Evolutionary conservation across 64 coral and sea anemone species (phyloP), one percentile per base, ranked within the genome.

Genomic region (Cladopsammia gracilis): DNA sequence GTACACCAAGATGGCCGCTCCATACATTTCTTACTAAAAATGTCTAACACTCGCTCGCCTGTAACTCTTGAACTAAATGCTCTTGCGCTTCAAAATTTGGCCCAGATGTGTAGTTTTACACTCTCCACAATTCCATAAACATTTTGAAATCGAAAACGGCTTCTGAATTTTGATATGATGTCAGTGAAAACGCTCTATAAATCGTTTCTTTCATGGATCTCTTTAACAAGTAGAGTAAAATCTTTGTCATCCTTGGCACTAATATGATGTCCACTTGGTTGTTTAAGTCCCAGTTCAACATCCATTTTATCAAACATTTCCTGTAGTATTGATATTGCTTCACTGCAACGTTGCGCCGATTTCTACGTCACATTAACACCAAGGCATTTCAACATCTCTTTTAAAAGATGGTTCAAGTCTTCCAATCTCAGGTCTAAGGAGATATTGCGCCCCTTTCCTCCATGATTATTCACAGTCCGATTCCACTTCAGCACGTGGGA

Each of bases 361-460:
- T 72, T 72, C 19, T 48, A 6, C 3, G 66, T 72, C 8, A 50
- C 85, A 54, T 88, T 88, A 48, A 76, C 73, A 24, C 93, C 93
- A 85, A 95, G 73, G 42, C 65, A 43, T 56, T 75, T 90, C 13
- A 95, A 77, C 48, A 86, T 58, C 49, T 75, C 93, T 86, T 95
- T 95, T 2, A 73, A 60, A 16, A 94, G 4, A 66, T 94, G 58
- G 45, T 88, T 86, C 7, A 86, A 58, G 45, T 92, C 70, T 57
- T 91, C 78, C 25, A 91, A 20, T 47, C 89, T 51, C 42, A 91
- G 53, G 44, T 91, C 89, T 62, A 82, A 52, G 52, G 89, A 73
- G 71, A 92, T 92, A 72, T 86, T 85, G 13, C 42, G 75, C 5
- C 92, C 92, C 26, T 53, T 52, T 54, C 76, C 85, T 4, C 87